Evolutionary conservation across 2,888 invertebrate species (phyloP).

Genomic region (Sepiola atlantica): DNA sequence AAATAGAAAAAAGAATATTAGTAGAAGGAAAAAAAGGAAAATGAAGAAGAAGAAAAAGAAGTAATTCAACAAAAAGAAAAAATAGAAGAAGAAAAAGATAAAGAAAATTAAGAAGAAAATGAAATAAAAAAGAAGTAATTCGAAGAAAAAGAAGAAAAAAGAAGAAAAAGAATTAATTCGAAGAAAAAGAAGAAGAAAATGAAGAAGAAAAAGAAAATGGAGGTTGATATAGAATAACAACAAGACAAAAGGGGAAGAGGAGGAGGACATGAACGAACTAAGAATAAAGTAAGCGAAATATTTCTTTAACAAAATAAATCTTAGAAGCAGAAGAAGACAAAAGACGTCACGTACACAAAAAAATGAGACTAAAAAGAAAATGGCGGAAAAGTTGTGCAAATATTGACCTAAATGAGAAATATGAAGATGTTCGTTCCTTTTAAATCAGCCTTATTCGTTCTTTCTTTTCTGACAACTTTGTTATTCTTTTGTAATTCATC

Average conservation of each 20-base stretch:
- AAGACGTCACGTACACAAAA: no score
- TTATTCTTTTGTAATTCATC: not conserved
- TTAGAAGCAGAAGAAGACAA: no score
- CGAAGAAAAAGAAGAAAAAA: no score
- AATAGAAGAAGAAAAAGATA: not conserved
- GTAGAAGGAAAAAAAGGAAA: no score
- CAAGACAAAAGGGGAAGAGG: not conserved
- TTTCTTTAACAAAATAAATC: not conserved
- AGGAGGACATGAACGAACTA: not conserved
- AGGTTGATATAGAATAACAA: not conserved
- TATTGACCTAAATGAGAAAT: not conserved
- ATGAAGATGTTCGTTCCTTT: not conserved
- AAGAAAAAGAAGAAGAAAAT: not conserved
- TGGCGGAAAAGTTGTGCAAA: not conserved
- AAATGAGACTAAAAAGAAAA: not conserved
- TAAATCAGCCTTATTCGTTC: no score
- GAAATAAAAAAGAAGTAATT: not conserved
- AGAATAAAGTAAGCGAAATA: not conserved
- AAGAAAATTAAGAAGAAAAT: not conserved
- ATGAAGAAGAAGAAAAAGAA: no score
- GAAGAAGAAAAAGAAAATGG: not conserved
- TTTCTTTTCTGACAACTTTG: no score
- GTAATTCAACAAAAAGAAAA: not conserved
- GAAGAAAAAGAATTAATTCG: not conserved
- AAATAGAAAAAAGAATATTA: no score